Base-by-base conservation (phyloP, 2,797 vertebrate species). In the Falco concolor region DNA sequence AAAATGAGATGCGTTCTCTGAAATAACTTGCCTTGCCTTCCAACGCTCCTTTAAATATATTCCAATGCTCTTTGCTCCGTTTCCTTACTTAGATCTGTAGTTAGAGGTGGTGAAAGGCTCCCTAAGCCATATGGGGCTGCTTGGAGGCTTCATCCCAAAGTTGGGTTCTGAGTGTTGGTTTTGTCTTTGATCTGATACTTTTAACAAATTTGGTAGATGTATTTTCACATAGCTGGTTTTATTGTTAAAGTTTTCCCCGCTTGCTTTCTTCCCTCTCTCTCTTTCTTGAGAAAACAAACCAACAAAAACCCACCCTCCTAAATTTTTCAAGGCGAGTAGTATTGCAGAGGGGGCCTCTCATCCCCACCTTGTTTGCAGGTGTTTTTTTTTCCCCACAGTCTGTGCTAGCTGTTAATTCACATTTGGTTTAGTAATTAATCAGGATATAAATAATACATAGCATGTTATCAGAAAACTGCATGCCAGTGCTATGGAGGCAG, bases 391-490 rank as follows among this genome's bases (percentile, higher is more conserved):
- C 38, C 32, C 32, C 38, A 17, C 28, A 53, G 28, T 69, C 87
- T 90, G 75, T 2, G 1, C 77, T 92, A 32, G 73, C 68, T 89
- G 70, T 82, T 91, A 87, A 88, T 93, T 89, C 92, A 89, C 79
- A 27, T 90, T 95, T 85, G 87, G 57, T 67, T 90, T 93, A 88
- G 84, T 73, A 90, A 96, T 95, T 96, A 94, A 89, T 82, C 86
- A 87, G 68, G 65, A 65, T 63, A 91, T 94, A 91, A 95, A 96
- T 97, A 95, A 95, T 92, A 78, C 95, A 94, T 95, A 82, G 38
- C 61, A 42, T 36, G 64, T 92, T 94, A 93, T 64, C 87, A 87
- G 90, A 78, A 92, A 67, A 30, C 34, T 70, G 86, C 83, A 54
- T 73, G 57, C 69, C 52, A 28, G 67, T 76, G 88, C 87, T 70